These are phyloP conservation scores for Lagocephalus sceleratus DNA, from an alignment of 2,797 vertebrate species.

Conservation along the genomic window DNA sequence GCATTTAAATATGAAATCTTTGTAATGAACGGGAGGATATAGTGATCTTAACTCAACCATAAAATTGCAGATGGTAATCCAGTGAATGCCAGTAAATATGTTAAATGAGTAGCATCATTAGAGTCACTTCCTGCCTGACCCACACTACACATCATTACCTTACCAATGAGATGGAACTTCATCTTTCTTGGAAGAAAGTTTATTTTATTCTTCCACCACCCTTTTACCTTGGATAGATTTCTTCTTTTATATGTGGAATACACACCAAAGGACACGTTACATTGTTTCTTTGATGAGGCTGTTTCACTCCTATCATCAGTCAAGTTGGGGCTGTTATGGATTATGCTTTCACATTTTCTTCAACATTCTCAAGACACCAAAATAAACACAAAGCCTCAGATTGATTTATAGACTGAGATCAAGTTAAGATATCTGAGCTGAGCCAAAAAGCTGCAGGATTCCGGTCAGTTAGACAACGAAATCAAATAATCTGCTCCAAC, in stretches of 20 bases:
- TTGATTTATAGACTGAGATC: constrained; percentile 55
- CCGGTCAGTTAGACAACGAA: constrained; percentile 62
- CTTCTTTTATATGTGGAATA: constrained; percentile 3
- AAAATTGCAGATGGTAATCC: constrained; percentile 89
- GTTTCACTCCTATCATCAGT: constrained; percentile 6
- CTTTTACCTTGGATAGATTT: constrained; percentile 1
- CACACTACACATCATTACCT: constrained; percentile 84
- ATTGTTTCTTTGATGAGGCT: constrained; percentile 3
- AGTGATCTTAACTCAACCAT: constrained; percentile 84
- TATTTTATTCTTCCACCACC: constrained; percentile 57
- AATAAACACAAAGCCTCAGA: constrained; percentile 54
- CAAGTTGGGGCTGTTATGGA: constrained; percentile 12
- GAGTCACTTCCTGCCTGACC: constrained; percentile 81
- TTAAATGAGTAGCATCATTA: constrained; percentile 85
- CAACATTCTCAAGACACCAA: constrained; percentile 36
- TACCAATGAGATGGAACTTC: constrained; percentile 83
- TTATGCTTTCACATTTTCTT: constrained; percentile 34
- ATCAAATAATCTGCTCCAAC: constrained; percentile 60
- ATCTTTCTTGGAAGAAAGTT: constrained; percentile 69
- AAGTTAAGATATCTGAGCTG: constrained; percentile 60
- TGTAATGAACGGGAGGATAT: constrained; percentile 76
- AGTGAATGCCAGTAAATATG: constrained; percentile 83
- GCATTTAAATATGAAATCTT: constrained; percentile 74
- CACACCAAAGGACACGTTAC: background rate
- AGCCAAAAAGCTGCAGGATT: constrained; percentile 50